phyloP scores from a whole-genome alignment of 2,797 vertebrate species.

The Pantherophis alleghaniensis region DNA sequence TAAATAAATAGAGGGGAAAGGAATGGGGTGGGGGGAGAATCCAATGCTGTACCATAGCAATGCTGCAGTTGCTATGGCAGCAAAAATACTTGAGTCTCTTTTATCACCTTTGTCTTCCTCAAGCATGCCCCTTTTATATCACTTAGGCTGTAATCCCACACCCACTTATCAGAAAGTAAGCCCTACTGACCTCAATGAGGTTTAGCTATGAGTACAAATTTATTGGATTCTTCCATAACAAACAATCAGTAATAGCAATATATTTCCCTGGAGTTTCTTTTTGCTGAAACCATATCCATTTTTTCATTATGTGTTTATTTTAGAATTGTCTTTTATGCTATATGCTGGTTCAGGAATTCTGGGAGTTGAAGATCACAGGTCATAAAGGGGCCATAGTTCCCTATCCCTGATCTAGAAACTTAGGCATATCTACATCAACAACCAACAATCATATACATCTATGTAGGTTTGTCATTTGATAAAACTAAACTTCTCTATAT shows the following conservation, averaged over 20 bases:
- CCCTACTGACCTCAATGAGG: neutral
- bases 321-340: neutral
- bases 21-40: constrained; percentile 27
- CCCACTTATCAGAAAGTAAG: neutral
- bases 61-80: constrained; percentile 74
- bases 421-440: neutral
- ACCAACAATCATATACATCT: neutral
- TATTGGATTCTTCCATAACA: neutral
- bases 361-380: too few relatives aligned
- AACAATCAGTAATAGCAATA: constrained; percentile 48
- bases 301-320: constrained; percentile 33
- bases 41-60: constrained; percentile 69
- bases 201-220: neutral
- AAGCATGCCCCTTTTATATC: constrained; percentile 55
- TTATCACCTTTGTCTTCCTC: constrained; percentile 72
- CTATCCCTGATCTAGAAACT: too few relatives aligned
- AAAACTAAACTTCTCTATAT: neutral
- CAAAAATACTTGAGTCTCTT: constrained; percentile 69
- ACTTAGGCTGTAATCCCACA: constrained; percentile 17
- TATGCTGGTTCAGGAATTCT: too few relatives aligned
- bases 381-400: too few relatives aligned
- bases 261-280: constrained; percentile 56
- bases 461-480: neutral
- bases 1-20: constrained; percentile 59
- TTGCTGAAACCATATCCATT: constrained; percentile 44